Conservation (phyloP, 53 echinoderm and acorn worm genomes). For the Luidia sarsii region DNA sequence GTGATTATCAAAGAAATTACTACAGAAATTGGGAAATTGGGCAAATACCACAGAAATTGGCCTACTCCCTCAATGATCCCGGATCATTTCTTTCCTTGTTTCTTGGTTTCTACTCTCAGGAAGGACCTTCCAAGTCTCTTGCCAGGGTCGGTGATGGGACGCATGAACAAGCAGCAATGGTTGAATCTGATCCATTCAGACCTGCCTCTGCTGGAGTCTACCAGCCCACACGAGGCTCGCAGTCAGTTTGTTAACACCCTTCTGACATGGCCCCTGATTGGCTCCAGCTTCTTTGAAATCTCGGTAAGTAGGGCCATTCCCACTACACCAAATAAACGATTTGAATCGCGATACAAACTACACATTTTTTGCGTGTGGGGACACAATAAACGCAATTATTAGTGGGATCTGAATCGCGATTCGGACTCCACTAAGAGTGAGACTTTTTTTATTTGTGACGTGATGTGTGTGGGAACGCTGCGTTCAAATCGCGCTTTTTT, state of each 20-base stretch:
- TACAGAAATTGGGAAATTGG: no score
- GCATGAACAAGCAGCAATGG: constrained; percentile 73
- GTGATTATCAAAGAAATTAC: no score
- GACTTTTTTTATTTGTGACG: no score
- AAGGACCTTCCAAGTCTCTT: constrained; percentile 71
- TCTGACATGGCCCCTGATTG: constrained; percentile 69
- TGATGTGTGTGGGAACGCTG: no score
- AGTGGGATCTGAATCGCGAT: no score
- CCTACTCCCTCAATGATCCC: background rate
- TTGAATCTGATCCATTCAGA: constrained; percentile 73
- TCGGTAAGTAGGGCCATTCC: constrained; percentile 47
- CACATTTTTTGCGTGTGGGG: no score
- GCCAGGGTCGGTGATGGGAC: constrained; percentile 63
- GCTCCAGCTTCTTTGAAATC: constrained; percentile 80
- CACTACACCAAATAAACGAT: no score
- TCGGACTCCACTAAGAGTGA: no score
- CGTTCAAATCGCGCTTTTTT: no score
- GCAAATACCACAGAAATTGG: no score
- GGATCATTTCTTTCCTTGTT: background rate
- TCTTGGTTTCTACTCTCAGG: constrained; percentile 55
- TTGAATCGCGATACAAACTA: background rate
- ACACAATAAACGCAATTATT: no score
- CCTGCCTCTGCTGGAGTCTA: constrained; percentile 39
- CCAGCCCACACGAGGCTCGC: constrained; percentile 61
- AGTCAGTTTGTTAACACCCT: constrained; percentile 63